These are phyloP conservation scores for Masticophis lateralis DNA, from an alignment of 2,797 vertebrate species.

Conservation along the genomic window DNA sequence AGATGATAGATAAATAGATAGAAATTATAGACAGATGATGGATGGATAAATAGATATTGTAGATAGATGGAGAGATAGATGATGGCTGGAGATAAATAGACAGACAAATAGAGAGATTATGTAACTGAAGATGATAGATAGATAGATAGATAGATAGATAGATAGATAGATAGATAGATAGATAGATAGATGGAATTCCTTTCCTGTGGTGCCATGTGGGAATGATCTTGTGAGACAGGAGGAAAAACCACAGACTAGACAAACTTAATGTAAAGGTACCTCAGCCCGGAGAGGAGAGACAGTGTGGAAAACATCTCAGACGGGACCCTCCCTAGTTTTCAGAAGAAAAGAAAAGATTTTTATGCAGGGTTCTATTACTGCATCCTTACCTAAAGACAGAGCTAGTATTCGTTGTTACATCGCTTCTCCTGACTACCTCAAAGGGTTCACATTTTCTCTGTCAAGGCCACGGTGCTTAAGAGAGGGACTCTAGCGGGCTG, in stretches of 20 bases:
- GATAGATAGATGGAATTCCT: not conserved
- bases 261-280: not conserved
- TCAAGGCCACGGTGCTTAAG: not conserved
- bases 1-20: no score
- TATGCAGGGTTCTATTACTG: not conserved
- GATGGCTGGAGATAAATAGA: no score
- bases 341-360: not conserved
- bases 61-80: no score
- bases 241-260: not conserved
- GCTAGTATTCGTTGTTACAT: not conserved
- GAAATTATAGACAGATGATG: no score
- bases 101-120: no score
- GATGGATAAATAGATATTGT: no score
- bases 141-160: accelerated
- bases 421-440: not conserved
- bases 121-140: no score
- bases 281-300: not conserved
- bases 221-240: not conserved
- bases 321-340: not conserved
- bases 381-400: not conserved
- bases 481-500: no score
- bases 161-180: no score
- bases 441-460: not conserved
- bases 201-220: not conserved
- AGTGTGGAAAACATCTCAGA: not conserved